Base-by-base conservation (phyloP, 2,797 vertebrate species). In the Sciurus vulgaris region DNA sequence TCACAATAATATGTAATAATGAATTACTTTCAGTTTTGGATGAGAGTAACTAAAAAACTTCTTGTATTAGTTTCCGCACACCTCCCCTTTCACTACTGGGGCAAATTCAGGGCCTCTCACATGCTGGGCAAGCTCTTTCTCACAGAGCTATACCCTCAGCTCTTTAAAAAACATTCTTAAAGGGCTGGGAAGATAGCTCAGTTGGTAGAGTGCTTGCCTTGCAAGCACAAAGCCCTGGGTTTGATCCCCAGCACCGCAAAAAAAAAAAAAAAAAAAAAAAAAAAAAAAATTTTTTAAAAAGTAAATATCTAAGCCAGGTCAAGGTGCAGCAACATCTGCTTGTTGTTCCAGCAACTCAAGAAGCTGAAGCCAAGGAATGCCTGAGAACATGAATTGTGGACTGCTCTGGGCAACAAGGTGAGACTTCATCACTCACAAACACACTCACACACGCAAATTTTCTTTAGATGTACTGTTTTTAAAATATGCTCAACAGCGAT, bases 401-500 rank as follows among this genome's bases (percentile, higher is more conserved):
- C 33, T 15, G 15, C 22, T 6, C 65, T 67, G 14, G 9, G 15
- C 30, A 67, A 67, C 65, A 67, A 4, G n/a, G 33, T 67, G 65
- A 56, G 18, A 56, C 20, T 56, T 18, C 54, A 56, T 20, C 54
- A 56, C 15, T 18, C 17, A 54, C 1, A 54, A 5, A 54, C 54
- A 54, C 4, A 18, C 54, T 20, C 54, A 56, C 20, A 56, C 54
- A 22, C 54, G 22, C 54, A 56, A 22, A 56, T 63, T 93, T 56
- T 56, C 59, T 85, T 94, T 0, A 70, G 38, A 96, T 47, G 33
- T 72, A 86, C 4, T 82, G 20, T 81, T 92, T 89, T 59, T n/a
- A 78, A 92, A 96, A 93, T 30, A 88, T 30, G 9, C 20, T 97
- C 41, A 49, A 15, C 44, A 86, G n/a, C n/a, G n/a, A n/a, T n/a